Percentiles rank a stretch among this genome's conserved stretches.
Conservation (phyloP, 2,113 vertebrate genomes). For the Mirounga angustirostris region DNA sequence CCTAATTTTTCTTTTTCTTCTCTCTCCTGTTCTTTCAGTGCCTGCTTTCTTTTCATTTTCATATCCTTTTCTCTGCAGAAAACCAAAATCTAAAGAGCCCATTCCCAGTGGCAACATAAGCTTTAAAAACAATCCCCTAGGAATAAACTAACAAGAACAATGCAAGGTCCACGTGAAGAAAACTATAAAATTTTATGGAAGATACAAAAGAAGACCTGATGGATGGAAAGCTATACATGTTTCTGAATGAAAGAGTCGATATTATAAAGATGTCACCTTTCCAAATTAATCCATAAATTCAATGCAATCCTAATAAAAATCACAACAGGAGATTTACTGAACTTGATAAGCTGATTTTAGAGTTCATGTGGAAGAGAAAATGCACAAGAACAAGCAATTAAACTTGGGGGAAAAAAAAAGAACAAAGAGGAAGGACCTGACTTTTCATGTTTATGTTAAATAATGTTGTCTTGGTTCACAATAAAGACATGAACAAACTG, state of each 20-base stretch:
- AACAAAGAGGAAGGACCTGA: neutral
- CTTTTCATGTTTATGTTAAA: neutral
- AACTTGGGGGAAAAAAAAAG: neutral
- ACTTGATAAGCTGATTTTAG: slow-evolving; percentile 49
- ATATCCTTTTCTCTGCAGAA: neutral
- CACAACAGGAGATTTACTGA: neutral
- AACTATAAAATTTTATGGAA: neutral
- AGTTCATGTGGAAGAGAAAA: slow-evolving; percentile 24
- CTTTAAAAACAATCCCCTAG: neutral
- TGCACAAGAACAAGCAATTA: neutral
- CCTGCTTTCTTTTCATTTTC: neutral
- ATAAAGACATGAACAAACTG: neutral
- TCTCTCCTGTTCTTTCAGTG: neutral
- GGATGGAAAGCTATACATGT: neutral
- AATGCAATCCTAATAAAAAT: neutral
- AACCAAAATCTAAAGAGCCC: neutral
- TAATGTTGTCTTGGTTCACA: slow-evolving; percentile 7
- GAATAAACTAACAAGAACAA: slow-evolving; percentile 28
- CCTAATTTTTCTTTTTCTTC: neutral
- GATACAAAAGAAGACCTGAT: neutral
- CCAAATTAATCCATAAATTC: slow-evolving; percentile 57
- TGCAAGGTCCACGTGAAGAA: neutral
- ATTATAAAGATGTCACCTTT: slow-evolving; percentile 46
- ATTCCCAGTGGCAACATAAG: neutral
- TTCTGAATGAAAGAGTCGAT: slow-evolving; percentile 10